Conservation (phyloP, 2,113 vertebrate species). For the Ondatra zibethicus region DNA sequence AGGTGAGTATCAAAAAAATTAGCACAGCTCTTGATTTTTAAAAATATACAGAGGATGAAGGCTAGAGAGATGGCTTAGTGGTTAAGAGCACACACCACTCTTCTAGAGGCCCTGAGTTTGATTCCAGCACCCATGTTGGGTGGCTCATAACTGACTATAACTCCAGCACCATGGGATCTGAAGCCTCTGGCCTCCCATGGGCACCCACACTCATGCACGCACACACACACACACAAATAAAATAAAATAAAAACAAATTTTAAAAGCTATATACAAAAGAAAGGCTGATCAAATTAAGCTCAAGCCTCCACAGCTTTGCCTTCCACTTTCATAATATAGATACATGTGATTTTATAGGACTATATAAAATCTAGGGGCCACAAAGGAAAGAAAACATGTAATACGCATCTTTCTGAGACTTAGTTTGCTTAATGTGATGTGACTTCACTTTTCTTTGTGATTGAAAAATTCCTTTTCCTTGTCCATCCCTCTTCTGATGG, state of each 20-base stretch:
- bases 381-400: background rate
- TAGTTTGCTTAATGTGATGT: background rate
- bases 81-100: background rate
- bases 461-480: background rate
- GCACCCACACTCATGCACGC: background rate
- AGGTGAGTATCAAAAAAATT: conserved; percentile 22
- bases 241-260: background rate
- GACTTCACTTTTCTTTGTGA: background rate
- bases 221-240: background rate
- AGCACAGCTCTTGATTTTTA: conserved; percentile 45
- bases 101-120: background rate
- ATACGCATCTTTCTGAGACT: background rate
- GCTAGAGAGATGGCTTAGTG: background rate
- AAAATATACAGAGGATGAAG: background rate
- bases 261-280: background rate
- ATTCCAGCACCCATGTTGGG: background rate
- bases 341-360: background rate
- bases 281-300: conserved; percentile 44
- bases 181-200: background rate
- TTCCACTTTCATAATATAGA: too few relatives aligned
- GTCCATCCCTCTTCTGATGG: background rate
- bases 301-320: background rate
- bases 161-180: background rate
- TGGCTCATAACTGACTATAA: background rate
- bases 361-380: background rate